Base-by-base conservation (phyloP, 2,797 vertebrate genomes). In the Natrix natrix region DNA sequence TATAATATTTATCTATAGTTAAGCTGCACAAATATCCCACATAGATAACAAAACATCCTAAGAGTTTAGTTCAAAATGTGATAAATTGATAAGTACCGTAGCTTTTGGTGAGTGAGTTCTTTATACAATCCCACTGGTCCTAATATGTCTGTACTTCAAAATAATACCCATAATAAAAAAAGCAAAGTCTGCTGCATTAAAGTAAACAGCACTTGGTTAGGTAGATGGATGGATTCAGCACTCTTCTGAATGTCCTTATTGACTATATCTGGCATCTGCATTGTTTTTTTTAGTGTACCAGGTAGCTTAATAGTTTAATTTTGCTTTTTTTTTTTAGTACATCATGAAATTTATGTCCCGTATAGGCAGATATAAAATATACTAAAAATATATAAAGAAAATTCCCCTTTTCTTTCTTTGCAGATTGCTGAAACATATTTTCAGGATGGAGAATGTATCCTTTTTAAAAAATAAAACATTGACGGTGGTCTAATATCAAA, bases 351-450 rank as follows among this genome's bases (percentile, higher is more conserved):
- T 59, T 37, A 59, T 88, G 11, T 22, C 22, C 20, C 32, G n/a
- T 88, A 20, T 5, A 43, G 22, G 56, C 55, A 57, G 5, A 2
- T 57, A 10, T 88, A 32, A 60, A 43, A 12, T 43, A 59, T 88
- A 22, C 20, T 59, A 88, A 88, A 17, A 10, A 48, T 48, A 90
- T 2, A 22, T 86, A 57, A 93, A 57, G 63, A 83, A 2, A 52
- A n/a, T 54, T 95, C 16, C 94, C 14, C 95, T 7, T n/a, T 93
- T 94, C 93, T 91, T 59, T 90, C 87, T 92, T 89, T 96, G 87
- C 97, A 99, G 99, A 98, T 99, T 96, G 99, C 99, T 4, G 99
- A 99, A 95, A 98, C 98, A 90, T 99, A 99, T 97, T 98, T 99
- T 96, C 98, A 98, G 94, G 98, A 98, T 52, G 98, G 98, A 95